These are phyloP conservation scores for Philereme transversata DNA, from an alignment of 2,888 invertebrate species.

Conservation along the genomic window DNA sequence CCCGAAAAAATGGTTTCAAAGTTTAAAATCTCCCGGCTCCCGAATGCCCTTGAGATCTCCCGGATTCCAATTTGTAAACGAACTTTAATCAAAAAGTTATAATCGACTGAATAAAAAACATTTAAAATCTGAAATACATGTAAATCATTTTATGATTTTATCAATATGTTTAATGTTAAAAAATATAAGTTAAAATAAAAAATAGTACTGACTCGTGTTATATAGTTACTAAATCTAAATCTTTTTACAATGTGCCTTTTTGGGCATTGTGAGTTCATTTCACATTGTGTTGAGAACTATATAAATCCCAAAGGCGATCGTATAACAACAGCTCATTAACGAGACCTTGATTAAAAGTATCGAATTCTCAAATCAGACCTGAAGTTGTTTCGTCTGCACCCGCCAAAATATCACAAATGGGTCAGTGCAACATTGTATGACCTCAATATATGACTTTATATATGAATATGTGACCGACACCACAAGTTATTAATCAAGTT, in stretches of 20 bases:
- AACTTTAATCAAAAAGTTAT: too few relatives aligned
- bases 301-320: constrained; percentile 21
- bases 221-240: too few relatives aligned
- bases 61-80: too few relatives aligned
- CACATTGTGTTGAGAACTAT: constrained; percentile 28
- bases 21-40: too few relatives aligned
- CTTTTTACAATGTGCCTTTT: constrained; percentile 6
- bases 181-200: too few relatives aligned
- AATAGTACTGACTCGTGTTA: too few relatives aligned
- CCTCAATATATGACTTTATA: constrained; percentile 42
- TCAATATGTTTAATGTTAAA: too few relatives aligned
- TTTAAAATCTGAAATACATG: too few relatives aligned
- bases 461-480: constrained; percentile 45
- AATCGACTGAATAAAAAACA: too few relatives aligned
- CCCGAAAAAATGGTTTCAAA: too few relatives aligned
- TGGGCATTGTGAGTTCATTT: constrained; percentile 16
- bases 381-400: constrained; percentile 70
- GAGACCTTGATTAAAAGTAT: constrained; percentile 51
- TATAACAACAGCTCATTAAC: constrained; percentile 27
- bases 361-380: constrained; percentile 39
- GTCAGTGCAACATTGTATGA: constrained; percentile 77
- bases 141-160: too few relatives aligned
- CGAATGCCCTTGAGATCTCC: too few relatives aligned
- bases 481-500: constrained; percentile 77
- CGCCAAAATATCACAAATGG: constrained; percentile 76